Evolutionary conservation across 2,888 invertebrate genomes (phyloP).

Genomic region (Crematogaster levior): DNA sequence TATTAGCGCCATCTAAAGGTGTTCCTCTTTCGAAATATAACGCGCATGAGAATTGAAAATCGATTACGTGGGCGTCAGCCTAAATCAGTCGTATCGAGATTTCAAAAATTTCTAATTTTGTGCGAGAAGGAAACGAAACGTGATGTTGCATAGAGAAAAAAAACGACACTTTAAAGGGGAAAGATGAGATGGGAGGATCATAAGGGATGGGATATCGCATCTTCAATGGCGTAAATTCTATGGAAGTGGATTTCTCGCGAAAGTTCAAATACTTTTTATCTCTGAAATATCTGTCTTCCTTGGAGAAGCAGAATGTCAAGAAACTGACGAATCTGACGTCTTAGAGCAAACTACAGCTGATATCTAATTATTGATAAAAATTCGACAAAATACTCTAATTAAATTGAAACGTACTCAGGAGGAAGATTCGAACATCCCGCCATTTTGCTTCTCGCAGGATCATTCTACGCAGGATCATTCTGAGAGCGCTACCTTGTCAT

Average conservation of each 20-base stretch:
- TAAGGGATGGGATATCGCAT: background rate
- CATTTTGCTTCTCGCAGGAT: background rate
- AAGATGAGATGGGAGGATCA: background rate
- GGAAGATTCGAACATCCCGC: background rate
- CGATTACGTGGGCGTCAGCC: background rate
- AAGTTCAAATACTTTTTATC: background rate
- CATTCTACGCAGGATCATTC: no score
- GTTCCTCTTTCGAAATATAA: conserved; percentile 20
- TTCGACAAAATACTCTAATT: background rate
- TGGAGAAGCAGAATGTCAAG: background rate
- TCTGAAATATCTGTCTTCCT: background rate
- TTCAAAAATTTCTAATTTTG: background rate
- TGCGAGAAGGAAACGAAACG: background rate
- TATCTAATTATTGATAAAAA: background rate
- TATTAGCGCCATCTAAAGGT: conserved; percentile 44
- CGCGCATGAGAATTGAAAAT: conserved; percentile 23
- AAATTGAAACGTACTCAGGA: background rate
- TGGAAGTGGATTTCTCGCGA: background rate
- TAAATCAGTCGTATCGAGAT: background rate
- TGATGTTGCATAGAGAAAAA: background rate
- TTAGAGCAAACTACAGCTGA: background rate
- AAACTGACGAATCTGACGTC: background rate
- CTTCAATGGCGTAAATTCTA: background rate
- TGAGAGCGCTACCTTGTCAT: background rate
- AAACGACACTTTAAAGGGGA: background rate